Evolutionary conservation across 2,888 invertebrate genomes (phyloP), one percentile per base, ranked within the genome.

Genomic region (Trichopria drosophilae): DNA sequence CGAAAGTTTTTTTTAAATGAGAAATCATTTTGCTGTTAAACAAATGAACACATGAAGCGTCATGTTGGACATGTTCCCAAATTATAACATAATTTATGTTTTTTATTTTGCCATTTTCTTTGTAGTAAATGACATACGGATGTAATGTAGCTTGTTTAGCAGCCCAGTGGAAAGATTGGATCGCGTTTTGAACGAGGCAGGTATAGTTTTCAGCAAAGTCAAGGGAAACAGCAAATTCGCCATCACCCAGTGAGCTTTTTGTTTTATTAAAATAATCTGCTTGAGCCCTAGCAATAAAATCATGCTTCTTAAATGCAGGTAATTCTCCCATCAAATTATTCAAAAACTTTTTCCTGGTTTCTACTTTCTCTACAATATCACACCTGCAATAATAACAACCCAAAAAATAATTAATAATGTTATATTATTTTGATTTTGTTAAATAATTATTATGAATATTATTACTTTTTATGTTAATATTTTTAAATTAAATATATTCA

Each of bases 161-260:
- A 9, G 47, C 37, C 50, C 50, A 54, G n/a, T 54, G 54, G 10
- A 28, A 48, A 18, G 51, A 47, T 18, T 55, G 54, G 18, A 55
- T 51, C 12, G 50, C 47, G 20, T 51, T 40, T 51, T 55, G 48
- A 7, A 51, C 35, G 12, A 36, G 47, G 23, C 36, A 54, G 10
- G 47, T 48, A 9, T 31, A n/a, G n/a, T n/a, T n/a, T n/a, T n/a
- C n/a, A n/a, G n/a, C n/a, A n/a, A n/a, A n/a, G n/a, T n/a, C n/a
- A n/a, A n/a, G n/a, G n/a, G n/a, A n/a, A n/a, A n/a, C n/a, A n/a
- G n/a, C n/a, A n/a, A n/a, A n/a, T n/a, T 31, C 31, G 9, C 42
- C 42, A 2, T 31, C 9, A 13, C 6, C 6, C 3, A 29, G 12
- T 18, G 42, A 20, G 6, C 23, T 12, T 31, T 42, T 42, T 7